Percentiles rank a stretch among this genome's conserved stretches.
Evolutionary conservation across 1,140 invertebrate genomes (phyloP).

Genomic region (Solenopsis fugax): DNA sequence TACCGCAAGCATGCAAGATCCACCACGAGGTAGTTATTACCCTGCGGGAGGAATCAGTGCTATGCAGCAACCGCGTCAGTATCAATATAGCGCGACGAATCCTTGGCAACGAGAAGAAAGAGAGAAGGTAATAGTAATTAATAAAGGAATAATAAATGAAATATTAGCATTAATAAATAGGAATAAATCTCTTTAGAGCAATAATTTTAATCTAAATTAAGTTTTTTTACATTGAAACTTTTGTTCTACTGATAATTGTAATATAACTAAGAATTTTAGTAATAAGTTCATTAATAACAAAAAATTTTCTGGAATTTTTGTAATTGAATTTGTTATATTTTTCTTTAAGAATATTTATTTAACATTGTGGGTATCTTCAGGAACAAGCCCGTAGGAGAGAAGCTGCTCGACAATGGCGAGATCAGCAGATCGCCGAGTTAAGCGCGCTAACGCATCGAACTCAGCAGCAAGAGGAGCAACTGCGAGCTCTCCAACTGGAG

Average conservation of each 20-base stretch:
- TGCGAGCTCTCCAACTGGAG: slow-evolving; percentile 94
- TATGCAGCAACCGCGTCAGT: slow-evolving; percentile 84
- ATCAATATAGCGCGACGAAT: slow-evolving; percentile 89
- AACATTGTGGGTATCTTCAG: slow-evolving; percentile 75
- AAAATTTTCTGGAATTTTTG: not conserved
- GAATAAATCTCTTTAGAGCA: not conserved
- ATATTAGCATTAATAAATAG: not conserved
- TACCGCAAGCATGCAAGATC: slow-evolving; percentile 91
- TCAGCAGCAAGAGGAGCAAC: slow-evolving; percentile 94
- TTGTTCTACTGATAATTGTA: not conserved
- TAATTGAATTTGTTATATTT: slow-evolving; percentile 13
- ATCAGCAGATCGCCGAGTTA: slow-evolving; percentile 94
- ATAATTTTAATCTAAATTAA: not conserved
- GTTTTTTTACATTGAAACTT: slow-evolving; percentile 6
- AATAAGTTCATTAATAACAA: not conserved
- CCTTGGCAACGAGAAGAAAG: slow-evolving; percentile 96
- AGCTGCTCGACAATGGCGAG: slow-evolving; percentile 91
- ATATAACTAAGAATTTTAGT: not conserved
- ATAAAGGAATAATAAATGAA: not conserved
- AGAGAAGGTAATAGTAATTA: slow-evolving; percentile 88
- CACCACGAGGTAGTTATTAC: slow-evolving; percentile 92
- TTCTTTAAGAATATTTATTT: not conserved
- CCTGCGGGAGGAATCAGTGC: slow-evolving; percentile 83
- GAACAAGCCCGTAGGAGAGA: slow-evolving; percentile 91
- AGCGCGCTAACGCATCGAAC: slow-evolving; percentile 90